These are phyloP conservation scores for Drosophila acutilabella DNA, from an alignment of 2,888 invertebrate species.

Conservation along the genomic window DNA sequence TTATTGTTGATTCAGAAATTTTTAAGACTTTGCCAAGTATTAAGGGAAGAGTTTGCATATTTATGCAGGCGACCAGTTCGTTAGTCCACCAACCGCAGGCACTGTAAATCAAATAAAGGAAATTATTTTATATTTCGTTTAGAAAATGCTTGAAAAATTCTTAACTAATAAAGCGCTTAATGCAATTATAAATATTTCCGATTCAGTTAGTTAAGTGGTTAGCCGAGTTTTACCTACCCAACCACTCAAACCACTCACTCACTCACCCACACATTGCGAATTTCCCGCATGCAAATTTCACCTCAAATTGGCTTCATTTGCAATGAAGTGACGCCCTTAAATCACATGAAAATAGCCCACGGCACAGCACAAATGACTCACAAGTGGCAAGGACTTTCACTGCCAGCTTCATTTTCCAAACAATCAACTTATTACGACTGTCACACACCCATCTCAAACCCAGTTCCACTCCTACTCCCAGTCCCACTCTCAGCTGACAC, in stretches of 20 bases:
- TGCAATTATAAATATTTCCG: constrained; percentile 33
- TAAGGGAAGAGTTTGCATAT: constrained; percentile 10
- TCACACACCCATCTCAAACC: constrained; percentile 27
- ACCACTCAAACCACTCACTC: constrained; percentile 2
- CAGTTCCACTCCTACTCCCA: background rate
- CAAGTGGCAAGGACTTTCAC: constrained; percentile 38
- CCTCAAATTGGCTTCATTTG: constrained; percentile 71
- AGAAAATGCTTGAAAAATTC: background rate
- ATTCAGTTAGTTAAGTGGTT: constrained; percentile 21
- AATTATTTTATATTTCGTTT: constrained; percentile 47
- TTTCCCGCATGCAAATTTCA: constrained; percentile 38
- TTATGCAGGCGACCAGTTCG: constrained; percentile 43
- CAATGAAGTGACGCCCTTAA: constrained; percentile 47
- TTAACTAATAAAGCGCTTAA: constrained; percentile 9
- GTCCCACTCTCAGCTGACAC: constrained; percentile 41
- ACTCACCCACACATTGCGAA: constrained; percentile 10
- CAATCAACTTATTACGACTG: constrained; percentile 68
- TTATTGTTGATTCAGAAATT: constrained; percentile 62
- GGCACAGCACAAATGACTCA: constrained; percentile 27
- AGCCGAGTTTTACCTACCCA: constrained; percentile 6
- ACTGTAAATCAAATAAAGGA: constrained; percentile 64
- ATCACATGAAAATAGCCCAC: constrained; percentile 42
- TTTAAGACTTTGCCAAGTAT: constrained; percentile 27
- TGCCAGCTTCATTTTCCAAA: constrained; percentile 54
- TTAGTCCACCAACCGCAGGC: constrained; percentile 51